Evolutionary conservation across 2,888 invertebrate genomes (phyloP).

Genomic region (Napeogenes inachia): DNA sequence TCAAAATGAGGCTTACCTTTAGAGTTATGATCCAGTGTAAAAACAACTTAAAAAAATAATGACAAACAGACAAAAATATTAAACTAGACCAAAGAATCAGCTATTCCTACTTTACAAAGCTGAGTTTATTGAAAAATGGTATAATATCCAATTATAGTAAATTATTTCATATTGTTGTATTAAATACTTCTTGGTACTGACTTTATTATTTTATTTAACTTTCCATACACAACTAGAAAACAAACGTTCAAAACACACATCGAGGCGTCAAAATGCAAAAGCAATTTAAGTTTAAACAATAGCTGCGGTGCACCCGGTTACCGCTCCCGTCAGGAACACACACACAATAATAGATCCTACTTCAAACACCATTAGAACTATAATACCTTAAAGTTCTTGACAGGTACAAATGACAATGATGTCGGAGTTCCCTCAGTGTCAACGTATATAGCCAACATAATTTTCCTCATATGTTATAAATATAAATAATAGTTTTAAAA

Average conservation of each 20-base stretch:
- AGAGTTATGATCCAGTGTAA: too few relatives aligned
- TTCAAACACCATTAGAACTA: slow-evolving; percentile 18
- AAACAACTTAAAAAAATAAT: too few relatives aligned
- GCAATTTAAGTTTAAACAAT: slow-evolving; percentile 64
- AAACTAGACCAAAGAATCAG: too few relatives aligned
- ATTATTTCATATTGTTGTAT: too few relatives aligned
- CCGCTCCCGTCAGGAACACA: slow-evolving; percentile 29
- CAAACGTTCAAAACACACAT: slow-evolving; percentile 20
- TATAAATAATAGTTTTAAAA: slow-evolving; percentile 1
- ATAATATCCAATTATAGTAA: too few relatives aligned
- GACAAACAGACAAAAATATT: too few relatives aligned
- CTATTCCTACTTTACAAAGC: too few relatives aligned
- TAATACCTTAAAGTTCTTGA: slow-evolving; percentile 25
- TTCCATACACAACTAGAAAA: background rate
- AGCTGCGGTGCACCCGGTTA: slow-evolving; percentile 37
- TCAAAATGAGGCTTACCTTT: too few relatives aligned
- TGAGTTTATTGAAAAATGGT: too few relatives aligned
- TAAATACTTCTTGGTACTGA: too few relatives aligned
- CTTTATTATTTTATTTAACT: too few relatives aligned
- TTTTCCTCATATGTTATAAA: slow-evolving; percentile 14
- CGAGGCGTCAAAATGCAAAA: slow-evolving; percentile 39
- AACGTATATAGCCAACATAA: slow-evolving; percentile 27
- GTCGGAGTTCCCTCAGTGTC: slow-evolving; percentile 33
- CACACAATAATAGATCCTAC: slow-evolving; percentile 26
- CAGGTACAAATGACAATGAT: slow-evolving; percentile 36